Conservation (phyloP, 2,797 vertebrate genomes). For the Melanotaenia boesemani region DNA sequence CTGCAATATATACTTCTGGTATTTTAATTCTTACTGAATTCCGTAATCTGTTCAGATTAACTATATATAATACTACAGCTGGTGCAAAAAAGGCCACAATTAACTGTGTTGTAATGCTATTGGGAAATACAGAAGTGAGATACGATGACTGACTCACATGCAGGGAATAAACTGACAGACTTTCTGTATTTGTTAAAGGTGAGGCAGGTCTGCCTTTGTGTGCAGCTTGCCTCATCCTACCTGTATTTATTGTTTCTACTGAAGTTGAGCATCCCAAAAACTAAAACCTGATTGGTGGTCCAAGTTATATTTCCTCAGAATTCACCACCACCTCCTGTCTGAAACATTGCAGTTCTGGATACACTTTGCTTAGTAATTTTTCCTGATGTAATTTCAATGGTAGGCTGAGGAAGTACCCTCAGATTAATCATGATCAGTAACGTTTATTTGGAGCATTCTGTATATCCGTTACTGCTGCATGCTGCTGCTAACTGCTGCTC, state of each 20-base stretch:
- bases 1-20: background rate
- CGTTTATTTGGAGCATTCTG: constrained; percentile 6
- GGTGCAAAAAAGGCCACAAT: constrained; percentile 9
- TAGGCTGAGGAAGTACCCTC: background rate
- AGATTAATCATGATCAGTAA: constrained; percentile 15
- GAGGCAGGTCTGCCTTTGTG: constrained; percentile 30
- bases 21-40: background rate
- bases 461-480: constrained; percentile 1
- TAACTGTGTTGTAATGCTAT: constrained; percentile 17
- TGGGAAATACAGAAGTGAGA: background rate
- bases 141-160: background rate
- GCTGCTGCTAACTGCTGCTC: constrained; percentile 36
- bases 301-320: no score
- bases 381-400: background rate
- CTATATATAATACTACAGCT: background rate
- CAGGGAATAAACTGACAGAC: background rate
- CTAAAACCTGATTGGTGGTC: background rate
- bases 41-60: background rate
- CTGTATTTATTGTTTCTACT: background rate
- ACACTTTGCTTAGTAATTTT: background rate
- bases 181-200: constrained; percentile 59
- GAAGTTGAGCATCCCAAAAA: background rate
- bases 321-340: background rate
- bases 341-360: background rate
- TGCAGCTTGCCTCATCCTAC: background rate